Base-by-base conservation (phyloP, 1,140 invertebrate species). In the Drosophila novamexicana region DNA sequence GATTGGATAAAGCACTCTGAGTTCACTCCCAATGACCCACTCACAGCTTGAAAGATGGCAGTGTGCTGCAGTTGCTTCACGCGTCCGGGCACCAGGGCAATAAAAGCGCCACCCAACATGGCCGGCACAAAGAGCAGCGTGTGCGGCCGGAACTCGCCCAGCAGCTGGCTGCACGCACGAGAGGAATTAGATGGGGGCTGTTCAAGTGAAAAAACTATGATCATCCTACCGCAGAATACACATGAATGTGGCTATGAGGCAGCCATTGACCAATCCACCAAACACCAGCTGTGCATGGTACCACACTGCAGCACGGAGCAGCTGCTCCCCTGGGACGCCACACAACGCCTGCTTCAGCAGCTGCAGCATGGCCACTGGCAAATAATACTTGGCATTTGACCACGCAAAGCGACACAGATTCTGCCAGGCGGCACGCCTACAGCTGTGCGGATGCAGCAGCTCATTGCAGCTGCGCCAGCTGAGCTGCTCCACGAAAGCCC, bases 311-410 rank as follows among this genome's bases (percentile, higher is more conserved):
- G 71, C 49, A 7, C 14, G 22, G 8, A 79, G 54, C 12, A 74
- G 18, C 5, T 56, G 58, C 7, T 50, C 42, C 6, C 67, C 7
- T 7, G 14, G 29, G n/a, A 14, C 29, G 2, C 66, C 65, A 1
- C 42, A 44, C 4, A 70, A 10, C 8, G 42, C 10, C 3, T 53
- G 54, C 34, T 59, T 74, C 4, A 61, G 7, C 49, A 77, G 29
- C 40, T 79, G 53, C 3, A 84, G 61, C 49, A 79, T 1, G 3
- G 62, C 75, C 22, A 89, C 29, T 0, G 81, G 81, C 14, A 76
- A 34, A 53, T 80, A 85, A 52, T 82, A 82, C 45, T 82, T 82
- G 1, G 61, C n/a, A 54, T 80, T 82, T 1, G 81, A 89, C 18
- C 64, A 49, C 9, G 50, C 10, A 32, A 82, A 85, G 4, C 63